phyloP scores from a whole-genome alignment of 2,797 vertebrate species.

The Anguilla megastoma region DNA sequence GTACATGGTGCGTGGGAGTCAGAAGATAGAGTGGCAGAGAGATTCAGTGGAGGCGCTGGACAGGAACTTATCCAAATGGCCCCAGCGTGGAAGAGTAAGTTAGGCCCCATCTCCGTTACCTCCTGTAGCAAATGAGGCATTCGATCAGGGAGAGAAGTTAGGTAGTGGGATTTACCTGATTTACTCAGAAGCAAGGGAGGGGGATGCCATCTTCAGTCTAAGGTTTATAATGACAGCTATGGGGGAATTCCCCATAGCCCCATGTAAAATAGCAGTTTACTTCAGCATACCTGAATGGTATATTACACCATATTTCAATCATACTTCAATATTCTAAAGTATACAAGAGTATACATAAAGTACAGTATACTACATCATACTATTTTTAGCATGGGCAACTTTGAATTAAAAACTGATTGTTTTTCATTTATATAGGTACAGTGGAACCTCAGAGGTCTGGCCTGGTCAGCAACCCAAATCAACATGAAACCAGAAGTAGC shows the following conservation, averaged over 20 bases:
- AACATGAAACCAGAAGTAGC: not conserved
- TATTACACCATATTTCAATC: not conserved
- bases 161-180: not conserved
- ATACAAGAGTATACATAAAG: too few relatives aligned
- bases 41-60: not conserved
- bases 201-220: not conserved
- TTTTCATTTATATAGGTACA: not conserved
- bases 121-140: not conserved
- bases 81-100: not conserved
- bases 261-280: not conserved
- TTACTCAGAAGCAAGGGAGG: not conserved
- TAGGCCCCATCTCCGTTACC: not conserved
- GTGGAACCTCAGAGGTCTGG: not conserved
- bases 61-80: not conserved
- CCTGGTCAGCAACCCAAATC: not conserved
- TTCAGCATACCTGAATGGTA: not conserved
- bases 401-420: not conserved
- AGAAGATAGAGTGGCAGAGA: not conserved
- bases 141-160: not conserved
- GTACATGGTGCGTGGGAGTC: not conserved
- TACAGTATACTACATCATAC: too few relatives aligned
- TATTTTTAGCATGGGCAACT: not conserved
- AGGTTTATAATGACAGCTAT: not conserved
- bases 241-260: not conserved
- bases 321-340: too few relatives aligned